Evolutionary conservation across 2,797 vertebrate species (phyloP).

Genomic region (Anomalospiza imberbis): DNA sequence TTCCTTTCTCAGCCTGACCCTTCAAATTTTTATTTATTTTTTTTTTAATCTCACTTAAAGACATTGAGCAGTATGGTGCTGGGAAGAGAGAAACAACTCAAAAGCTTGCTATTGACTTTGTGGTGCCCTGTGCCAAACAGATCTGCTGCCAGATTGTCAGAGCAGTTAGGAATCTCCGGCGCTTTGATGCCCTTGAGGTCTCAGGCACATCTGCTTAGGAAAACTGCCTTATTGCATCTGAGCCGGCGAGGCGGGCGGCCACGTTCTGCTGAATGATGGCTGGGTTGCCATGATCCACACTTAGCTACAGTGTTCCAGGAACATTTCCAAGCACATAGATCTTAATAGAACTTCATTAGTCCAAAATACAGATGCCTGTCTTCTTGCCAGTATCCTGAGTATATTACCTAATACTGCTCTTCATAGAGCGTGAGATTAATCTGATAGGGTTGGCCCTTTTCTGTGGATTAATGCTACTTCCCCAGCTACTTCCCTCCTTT

Average conservation of each 20-base stretch:
- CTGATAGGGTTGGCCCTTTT: background rate
- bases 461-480: background rate
- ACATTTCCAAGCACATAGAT: constrained; percentile 36
- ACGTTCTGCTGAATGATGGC: background rate
- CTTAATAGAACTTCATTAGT: constrained; percentile 49
- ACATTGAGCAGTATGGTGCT: constrained; percentile 33
- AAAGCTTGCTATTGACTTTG: background rate
- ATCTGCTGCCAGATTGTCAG: constrained; percentile 44
- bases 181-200: constrained; percentile 50
- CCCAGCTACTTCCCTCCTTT: background rate
- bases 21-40: background rate
- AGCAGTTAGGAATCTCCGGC: constrained; percentile 31
- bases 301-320: constrained; percentile 32
- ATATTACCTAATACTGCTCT: background rate
- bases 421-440: background rate
- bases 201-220: constrained; percentile 54
- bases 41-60: background rate
- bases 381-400: constrained; percentile 31
- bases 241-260: background rate
- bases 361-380: constrained; percentile 37
- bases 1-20: constrained; percentile 6
- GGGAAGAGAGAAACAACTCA: constrained; percentile 22
- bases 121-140: constrained; percentile 20
- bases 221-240: constrained; percentile 43
- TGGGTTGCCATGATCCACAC: background rate